phyloP scores from a whole-genome alignment of 2,113 vertebrate species.

The Gracilinanus agilis region DNA sequence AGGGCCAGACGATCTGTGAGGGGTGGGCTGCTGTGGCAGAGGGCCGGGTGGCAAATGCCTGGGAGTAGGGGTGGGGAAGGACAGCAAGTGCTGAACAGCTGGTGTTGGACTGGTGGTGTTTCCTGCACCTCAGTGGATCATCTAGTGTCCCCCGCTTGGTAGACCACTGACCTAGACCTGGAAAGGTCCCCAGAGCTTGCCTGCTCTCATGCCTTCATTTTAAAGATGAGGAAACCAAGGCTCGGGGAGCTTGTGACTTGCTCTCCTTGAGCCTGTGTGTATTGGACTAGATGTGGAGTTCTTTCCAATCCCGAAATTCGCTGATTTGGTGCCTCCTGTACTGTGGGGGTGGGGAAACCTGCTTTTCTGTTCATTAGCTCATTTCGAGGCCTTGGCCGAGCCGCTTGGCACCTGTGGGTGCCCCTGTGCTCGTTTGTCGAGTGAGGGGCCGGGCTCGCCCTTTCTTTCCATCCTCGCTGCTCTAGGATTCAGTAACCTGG shows the following conservation, averaged over 20 bases:
- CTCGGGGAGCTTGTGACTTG: not conserved
- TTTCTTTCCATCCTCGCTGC: not conserved
- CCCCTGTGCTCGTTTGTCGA: not conserved
- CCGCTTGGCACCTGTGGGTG: not conserved
- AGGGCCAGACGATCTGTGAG: not conserved
- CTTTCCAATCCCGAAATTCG: not conserved
- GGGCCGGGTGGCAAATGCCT: not conserved
- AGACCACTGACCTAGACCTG: not conserved
- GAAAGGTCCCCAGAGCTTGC: not conserved
- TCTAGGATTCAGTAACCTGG: not conserved
- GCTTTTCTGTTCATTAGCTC: not conserved
- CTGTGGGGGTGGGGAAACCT: not conserved
- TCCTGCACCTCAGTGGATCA: not conserved
- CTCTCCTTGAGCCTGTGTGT: too few species aligned
- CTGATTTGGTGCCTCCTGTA: not conserved
- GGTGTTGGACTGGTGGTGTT: too few species aligned
- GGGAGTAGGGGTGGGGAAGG: not conserved
- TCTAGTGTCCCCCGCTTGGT: not conserved
- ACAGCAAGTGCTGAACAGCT: too few species aligned
- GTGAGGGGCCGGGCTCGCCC: not conserved
- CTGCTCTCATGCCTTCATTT: too few species aligned
- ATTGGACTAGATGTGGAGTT: not conserved
- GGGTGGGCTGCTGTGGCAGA: not conserved
- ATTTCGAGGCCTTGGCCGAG: too few species aligned
- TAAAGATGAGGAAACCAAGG: not conserved